Conservation (phyloP, 2,797 vertebrate genomes). For the Cyclura pinguis region DNA sequence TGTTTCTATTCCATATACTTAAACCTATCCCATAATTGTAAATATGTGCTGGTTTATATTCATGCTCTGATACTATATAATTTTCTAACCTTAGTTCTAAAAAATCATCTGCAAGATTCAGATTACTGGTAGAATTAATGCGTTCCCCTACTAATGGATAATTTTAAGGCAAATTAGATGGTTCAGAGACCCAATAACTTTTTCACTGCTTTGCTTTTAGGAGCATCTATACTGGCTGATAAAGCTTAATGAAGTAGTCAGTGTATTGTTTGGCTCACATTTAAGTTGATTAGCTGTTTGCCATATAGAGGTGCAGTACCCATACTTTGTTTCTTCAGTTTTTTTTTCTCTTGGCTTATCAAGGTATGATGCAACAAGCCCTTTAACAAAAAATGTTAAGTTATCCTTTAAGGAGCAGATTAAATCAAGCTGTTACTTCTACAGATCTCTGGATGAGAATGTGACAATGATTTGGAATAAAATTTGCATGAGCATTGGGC, state of each 20-base stretch:
- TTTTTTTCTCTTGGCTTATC: background rate
- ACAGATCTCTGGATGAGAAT: background rate
- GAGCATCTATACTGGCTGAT: conserved; percentile 5
- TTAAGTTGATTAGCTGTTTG: conserved; percentile 18
- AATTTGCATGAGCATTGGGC: too few relatives aligned
- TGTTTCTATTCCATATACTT: conserved; percentile 2
- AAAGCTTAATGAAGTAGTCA: conserved; percentile 16
- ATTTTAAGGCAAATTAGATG: background rate
- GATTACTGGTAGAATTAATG: conserved; percentile 2
- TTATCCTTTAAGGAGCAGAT: background rate
- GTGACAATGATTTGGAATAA: background rate
- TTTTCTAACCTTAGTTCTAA: background rate
- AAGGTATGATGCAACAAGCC: background rate
- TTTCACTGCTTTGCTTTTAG: conserved; percentile 9
- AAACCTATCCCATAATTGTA: background rate
- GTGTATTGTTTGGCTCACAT: background rate
- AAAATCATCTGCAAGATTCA: conserved; percentile 1
- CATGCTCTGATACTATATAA: background rate
- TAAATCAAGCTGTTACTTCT: background rate
- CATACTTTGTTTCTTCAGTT: background rate
- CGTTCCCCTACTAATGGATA: background rate
- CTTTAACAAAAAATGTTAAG: background rate
- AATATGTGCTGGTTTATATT: conserved; percentile 17
- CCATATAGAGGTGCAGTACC: background rate
- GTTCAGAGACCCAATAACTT: background rate